Evolutionary conservation across 2,888 invertebrate genomes (phyloP), one percentile per base, ranked within the genome.

Genomic region (Heliconius sara): DNA sequence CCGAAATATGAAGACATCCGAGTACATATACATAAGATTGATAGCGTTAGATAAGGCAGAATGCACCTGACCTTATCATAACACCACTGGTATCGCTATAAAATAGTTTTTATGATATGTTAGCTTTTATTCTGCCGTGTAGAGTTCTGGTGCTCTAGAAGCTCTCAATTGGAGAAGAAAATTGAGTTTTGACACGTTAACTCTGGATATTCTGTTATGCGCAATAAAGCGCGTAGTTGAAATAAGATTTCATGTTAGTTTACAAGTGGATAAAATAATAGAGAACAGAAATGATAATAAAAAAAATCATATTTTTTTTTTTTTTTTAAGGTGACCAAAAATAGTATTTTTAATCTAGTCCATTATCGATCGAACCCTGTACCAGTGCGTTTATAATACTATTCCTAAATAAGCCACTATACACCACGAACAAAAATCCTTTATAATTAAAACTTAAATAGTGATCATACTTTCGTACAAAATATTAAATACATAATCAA

Each of bases 401-500:
- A 6, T 57, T 57, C 7, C 52, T 22, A 57, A 57, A 7, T 57
- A 22, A 19, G 52, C 39, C 39, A 39, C 39, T 39, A 47, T 5
- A 6, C 5, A 6, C 47, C 22, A 57, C 57, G 7, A 57, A 22
- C 57, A n/a, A 57, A 60, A 10, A 4, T 60, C 22, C n/a, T 10
- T 60, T 12, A 22, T 60, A 60, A 60, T 60, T 60, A 60, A 60
- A 60, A 60, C 10, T 67, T 30, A 34, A 67, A 3, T 22, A 27
- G n/a, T 30, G 25, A 72, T 43, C 70, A 72, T 72, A 63, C 16
- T 57, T 47, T 27, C 22, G 39, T 60, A 34, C 57, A 27, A 25
- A 75, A 74, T 73, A 52, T 39, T 39, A 39, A 39, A 73, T 66
- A 66, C 22, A 47, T 72, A 78, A 73, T 72, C 52, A 34, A 52